Base-by-base conservation (phyloP, 2,797 vertebrate species). In the Eospalax fontanierii region DNA sequence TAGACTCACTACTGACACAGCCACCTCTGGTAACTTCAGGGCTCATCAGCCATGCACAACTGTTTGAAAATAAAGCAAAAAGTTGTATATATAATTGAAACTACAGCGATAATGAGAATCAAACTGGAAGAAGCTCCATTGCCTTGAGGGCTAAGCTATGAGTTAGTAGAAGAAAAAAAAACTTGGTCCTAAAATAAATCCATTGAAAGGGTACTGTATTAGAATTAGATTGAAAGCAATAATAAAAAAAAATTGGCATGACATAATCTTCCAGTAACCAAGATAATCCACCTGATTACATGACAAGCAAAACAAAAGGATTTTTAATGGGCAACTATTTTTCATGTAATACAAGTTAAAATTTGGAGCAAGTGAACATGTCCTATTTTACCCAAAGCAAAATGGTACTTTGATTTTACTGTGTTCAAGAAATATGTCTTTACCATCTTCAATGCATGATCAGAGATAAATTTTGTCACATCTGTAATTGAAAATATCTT, bases 1-100 rank as follows among this genome's bases (percentile, higher is more conserved):
- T 35, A 96, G 89, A 87, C 80, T 95, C 83, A 84, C 89, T 94
- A 71, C 85, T 96, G 95, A 96, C 91, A 97, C 83, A 93, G 83
- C 22, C 80, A 95, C 92, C 95, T 80, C 66, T 73, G 24, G 89
- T 93, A 89, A 96, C 94, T 95, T 96, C 68, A 82, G 87, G 89
- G 80, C 63, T 93, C 89, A 96, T 96, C 63, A 96, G 87, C 70
- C 93, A 97, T 87, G 91, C 86, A 97, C 81, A 95, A 96, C 83
- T 95, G 80, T 95, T 96, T 96, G 89, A 96, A 96, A 97, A 96
- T 93, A 97, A 95, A 96, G 91, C 75, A 90, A 96, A 93, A 63
- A 91, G 73, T 90, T 6, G 22, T 89, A 95, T 95, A 95, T 95
- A 92, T 94, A 96, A 96, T 96, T 97, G 93, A 96, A 97, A 95